Base-by-base conservation (phyloP, 2,888 invertebrate genomes). In the Tetheella fluctuosa region DNA sequence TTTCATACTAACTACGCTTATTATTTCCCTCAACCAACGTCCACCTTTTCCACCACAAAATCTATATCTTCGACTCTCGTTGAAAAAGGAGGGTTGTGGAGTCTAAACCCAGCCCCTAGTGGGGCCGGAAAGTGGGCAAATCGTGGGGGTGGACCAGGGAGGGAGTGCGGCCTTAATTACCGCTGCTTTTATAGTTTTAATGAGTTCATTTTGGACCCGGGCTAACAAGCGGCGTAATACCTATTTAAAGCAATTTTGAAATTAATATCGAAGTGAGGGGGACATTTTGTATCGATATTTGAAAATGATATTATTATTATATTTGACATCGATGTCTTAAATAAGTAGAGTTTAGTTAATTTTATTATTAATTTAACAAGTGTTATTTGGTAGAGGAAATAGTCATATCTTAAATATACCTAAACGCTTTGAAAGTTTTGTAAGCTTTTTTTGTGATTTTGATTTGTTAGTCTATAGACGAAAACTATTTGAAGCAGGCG, bases 121-220 rank as follows among this genome's bases (percentile, higher is more conserved):
- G 77, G 76, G 77, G 72, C 74, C 76, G 78, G 78, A 74, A 74
- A 72, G 76, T 73, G 72, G 63, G 71, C 77, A 64, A 68, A 72
- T 71, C 64, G 71, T 71, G 74, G 72, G 73, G 73, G 67, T 69
- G 74, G 74, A 69, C 71, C 69, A 69, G 73, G 74, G 73, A 77
- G 80, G 81, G 84, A 83, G 84, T 79, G 83, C 80, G 89, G 88
- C 84, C 89, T 91, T 95, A 95, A 95, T 95, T 95, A 95, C 95
- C 94, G 94, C 94, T 92, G 94, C 94, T 95, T 95, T 95, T 95
- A 95, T 95, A 95, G 95, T 95, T 95, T 95, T 95, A 95, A 95
- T 95, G 95, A 95, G 95, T 95, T 95, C 95, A 95, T 95, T 92
- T 92, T 89, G 91, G 95, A 94, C 94, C 94, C 94, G 93, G 92